Evolutionary conservation across 1,140 invertebrate genomes (phyloP).

Genomic region (Drosophila pseudoobscura): DNA sequence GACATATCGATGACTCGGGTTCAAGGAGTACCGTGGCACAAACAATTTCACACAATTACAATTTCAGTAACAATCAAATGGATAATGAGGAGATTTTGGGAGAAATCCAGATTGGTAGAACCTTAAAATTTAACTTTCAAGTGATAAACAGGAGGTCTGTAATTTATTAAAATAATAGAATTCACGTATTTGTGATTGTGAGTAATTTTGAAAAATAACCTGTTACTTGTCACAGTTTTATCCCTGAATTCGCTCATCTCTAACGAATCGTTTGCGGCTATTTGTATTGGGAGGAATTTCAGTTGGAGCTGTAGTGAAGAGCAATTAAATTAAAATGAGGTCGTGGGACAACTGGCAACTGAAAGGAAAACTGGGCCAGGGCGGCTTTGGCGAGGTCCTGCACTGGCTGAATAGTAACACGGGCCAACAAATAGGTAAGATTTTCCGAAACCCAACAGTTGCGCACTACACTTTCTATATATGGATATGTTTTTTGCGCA

Average conservation of each 20-base stretch:
- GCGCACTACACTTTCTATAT: constrained; percentile 6
- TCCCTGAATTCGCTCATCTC: constrained; percentile 6
- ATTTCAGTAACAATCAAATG: background rate
- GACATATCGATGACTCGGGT: constrained; percentile 5
- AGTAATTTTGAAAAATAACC: no score
- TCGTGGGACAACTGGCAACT: constrained; percentile 39
- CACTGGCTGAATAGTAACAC: constrained; percentile 52
- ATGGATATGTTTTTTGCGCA: constrained; percentile 2
- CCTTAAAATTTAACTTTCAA: background rate
- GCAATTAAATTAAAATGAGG: background rate
- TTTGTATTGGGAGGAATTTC: constrained; percentile 6
- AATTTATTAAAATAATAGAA: no score
- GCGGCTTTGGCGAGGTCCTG: constrained; percentile 67
- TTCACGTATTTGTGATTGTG: no score
- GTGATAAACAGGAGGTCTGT: background rate
- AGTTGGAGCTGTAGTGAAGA: constrained; percentile 1
- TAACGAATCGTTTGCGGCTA: background rate
- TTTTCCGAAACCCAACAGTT: constrained; percentile 2
- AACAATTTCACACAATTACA: background rate
- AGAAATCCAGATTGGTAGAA: no score
- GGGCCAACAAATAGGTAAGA: constrained; percentile 64
- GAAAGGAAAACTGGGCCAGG: constrained; percentile 44
- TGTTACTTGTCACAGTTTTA: background rate
- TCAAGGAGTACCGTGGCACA: background rate
- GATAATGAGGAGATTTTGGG: no score